Percentiles rank a stretch among this genome's conserved stretches.
These are phyloP conservation scores for Sinosuthora webbiana DNA, from an alignment of 2,113 vertebrate species.

Conservation along the genomic window DNA sequence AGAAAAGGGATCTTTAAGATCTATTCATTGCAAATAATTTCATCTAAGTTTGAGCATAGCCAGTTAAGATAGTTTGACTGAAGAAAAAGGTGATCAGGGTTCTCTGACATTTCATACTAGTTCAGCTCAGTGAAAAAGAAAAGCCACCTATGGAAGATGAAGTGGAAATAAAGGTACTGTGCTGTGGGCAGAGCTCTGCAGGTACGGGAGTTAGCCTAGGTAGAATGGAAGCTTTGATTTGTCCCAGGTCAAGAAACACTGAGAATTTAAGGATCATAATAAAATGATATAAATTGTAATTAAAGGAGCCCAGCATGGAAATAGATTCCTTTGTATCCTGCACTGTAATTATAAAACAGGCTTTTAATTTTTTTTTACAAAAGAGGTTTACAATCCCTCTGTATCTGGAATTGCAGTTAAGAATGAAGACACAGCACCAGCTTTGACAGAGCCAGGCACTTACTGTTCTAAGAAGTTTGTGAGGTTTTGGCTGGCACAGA, in stretches of 20 bases:
- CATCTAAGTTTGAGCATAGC: not conserved
- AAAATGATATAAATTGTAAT: not conserved
- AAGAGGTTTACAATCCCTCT: not conserved
- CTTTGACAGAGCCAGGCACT: not conserved
- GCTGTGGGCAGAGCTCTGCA: not conserved
- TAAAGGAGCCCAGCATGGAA: not conserved
- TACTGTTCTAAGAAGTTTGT: not conserved
- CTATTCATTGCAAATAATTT: not conserved
- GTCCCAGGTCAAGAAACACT: not conserved
- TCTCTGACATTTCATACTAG: not conserved
- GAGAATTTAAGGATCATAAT: not conserved
- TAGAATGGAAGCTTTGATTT: not conserved
- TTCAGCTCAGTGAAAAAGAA: not conserved
- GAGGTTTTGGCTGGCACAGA: not conserved
- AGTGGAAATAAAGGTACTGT: not conserved
- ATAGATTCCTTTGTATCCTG: not conserved
- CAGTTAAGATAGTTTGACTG: not conserved
- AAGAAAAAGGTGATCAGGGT: not conserved
- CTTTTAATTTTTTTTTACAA: too few species aligned
- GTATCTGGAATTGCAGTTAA: not conserved
- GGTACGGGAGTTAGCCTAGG: too few species aligned
- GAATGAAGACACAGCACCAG: not conserved
- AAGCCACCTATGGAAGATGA: not conserved
- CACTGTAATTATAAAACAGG: not conserved
- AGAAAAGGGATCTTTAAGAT: not conserved